Base-by-base conservation (phyloP, 2,113 vertebrate species). In the Chloebia gouldiae region DNA sequence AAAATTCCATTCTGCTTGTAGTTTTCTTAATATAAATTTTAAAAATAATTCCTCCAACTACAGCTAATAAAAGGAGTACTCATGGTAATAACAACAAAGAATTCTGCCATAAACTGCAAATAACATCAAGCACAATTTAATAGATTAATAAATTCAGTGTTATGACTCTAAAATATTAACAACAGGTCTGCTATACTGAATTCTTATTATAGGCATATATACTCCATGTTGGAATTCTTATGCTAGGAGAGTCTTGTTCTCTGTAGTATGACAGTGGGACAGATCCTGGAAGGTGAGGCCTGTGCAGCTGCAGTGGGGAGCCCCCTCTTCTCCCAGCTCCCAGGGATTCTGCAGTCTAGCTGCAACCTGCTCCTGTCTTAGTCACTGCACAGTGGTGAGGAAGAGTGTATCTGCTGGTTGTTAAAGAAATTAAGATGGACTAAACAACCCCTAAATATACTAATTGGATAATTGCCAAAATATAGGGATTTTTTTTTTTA, bases 321-420 rank as follows among this genome's bases (percentile, higher is more conserved):
- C 21, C 13, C 13, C 15, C 3, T 11, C 5, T 0, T 0, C 33
- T 45, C 35, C 28, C 0, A 0, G 15, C 5, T 15, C 16, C 17
- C 39, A 39, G 44, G 24, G 7, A 30, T 35, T 54, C 24, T 45
- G 33, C 3, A 6, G 23, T 23, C 53, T 35, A 19, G 10, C 25
- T 56, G 33, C 14, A 76, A 23, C 18, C 39, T 47, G 57, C 17
- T 30, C 47, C 33, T 13, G 4, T 35, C 18, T 59, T n/a, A 33
- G 49, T 16, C 39, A n/a, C 44, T 15, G 33, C 27, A 44, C 19
- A 30, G 10, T 45, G 37, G 8, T 64, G 27, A 64, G 50, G 42
- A 72, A 14, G 23, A 37, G 8, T 14, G 7, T 13, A 15, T 71
- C 21, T 72, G 27, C 37, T 44, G 15, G 7, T 15, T 51, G 15